Evolutionary conservation across 2,888 invertebrate species (phyloP), one percentile per base, ranked within the genome.

Genomic region (Phorcus lineatus): DNA sequence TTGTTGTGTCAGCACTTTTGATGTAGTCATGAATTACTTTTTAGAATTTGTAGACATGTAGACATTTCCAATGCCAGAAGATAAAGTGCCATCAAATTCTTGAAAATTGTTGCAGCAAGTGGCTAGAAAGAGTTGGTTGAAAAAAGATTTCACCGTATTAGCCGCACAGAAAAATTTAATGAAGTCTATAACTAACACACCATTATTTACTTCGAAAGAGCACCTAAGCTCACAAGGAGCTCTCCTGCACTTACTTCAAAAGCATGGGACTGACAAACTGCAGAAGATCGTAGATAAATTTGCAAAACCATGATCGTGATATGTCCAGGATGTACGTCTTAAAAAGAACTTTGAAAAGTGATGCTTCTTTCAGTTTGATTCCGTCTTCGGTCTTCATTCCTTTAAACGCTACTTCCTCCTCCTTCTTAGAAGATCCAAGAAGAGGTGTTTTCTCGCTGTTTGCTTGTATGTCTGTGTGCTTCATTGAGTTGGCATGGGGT

Each of bases 361-460:
- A 89, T 16, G 89, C 87, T 31, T 85, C 81, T 53, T 95, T 85
- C 24, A 80, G 80, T 67, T 83, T 81, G 54, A 16, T 22, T 4
- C 28, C 57, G 36, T 83, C 79, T 28, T 83, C 78, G 54, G 81
- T 80, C 55, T 85, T 83, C 16, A 70, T 62, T 28, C 80, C 80
- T 70, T 82, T 81, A 36, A 84, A 81, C 17, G 62, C 74, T 2
- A 84, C 81, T 2, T 79, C 80, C 24, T 62, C 78, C 0, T 78
- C 52, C 13, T 79, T 47, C 13, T 77, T 40, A 3, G 24, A 54
- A 22, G 70, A 13, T n/a, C 80, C 74, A 24, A 85, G 62, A 7
- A 85, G 75, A 2, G 85, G 85, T 4, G 85, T 82, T 55, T 81
- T 84, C 80, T 85, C 85, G 0, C 79, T 67, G 24, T 55, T 28